Conservation (phyloP, 2,113 vertebrate species). For the Piliocolobus tephrosceles region DNA sequence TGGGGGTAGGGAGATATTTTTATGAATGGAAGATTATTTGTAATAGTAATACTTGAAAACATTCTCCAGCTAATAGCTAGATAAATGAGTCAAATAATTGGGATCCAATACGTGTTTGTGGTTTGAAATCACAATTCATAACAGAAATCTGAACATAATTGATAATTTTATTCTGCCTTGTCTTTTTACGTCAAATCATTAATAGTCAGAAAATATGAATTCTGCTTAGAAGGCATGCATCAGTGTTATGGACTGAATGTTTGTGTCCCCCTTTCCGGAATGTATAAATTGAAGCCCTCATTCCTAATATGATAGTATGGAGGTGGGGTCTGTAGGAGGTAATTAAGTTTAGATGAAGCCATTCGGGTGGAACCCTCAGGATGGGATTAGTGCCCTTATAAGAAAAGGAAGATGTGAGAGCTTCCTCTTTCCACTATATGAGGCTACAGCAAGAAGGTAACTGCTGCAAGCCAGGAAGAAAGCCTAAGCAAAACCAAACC, state of each 20-base stretch:
- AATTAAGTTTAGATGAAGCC: not conserved
- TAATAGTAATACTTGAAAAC: not conserved
- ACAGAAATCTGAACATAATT: not conserved
- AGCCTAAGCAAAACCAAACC: not conserved
- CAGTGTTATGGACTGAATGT: not conserved
- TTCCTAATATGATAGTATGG: not conserved
- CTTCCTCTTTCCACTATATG: not conserved
- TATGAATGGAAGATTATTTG: not conserved
- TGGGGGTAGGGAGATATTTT: not conserved
- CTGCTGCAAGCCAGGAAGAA: not conserved
- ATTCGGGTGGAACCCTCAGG: not conserved
- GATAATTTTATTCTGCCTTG: not conserved
- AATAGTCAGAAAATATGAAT: constrained; percentile 9
- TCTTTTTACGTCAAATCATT: not conserved
- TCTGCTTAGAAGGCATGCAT: not conserved
- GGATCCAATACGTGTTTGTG: not conserved
- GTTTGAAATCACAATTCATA: not conserved
- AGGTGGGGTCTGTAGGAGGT: not conserved
- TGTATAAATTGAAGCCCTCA: not conserved
- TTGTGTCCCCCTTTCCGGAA: not conserved
- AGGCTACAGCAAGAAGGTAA: not conserved
- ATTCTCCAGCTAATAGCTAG: not conserved
- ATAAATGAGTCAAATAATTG: not conserved
- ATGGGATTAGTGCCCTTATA: not conserved
- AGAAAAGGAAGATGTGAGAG: not conserved